Base-by-base conservation (phyloP, 2,113 vertebrate genomes). In the Corythornis madagascariensis region DNA sequence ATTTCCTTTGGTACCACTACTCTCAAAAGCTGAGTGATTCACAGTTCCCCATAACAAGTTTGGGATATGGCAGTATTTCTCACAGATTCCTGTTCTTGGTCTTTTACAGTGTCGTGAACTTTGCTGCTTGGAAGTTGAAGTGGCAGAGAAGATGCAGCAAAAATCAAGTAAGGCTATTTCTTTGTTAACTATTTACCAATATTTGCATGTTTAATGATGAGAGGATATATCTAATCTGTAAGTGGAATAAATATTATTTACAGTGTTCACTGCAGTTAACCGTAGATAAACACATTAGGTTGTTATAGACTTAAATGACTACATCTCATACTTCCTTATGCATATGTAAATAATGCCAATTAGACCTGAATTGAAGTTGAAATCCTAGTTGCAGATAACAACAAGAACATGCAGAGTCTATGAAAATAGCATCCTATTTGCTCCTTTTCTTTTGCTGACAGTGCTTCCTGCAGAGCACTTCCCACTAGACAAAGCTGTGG, bases 51-150 rank as follows among this genome's bases (percentile, higher is more conserved):
- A 0, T 56, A 48, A 43, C 0, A 0, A 47, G 21, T 6, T 19
- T 43, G 64, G 7, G 55, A 29, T 77, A 22, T 40, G 24, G 29
- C 3, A 5, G 38, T 24, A 31, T 82, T 72, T 75, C 21, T 81
- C 33, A 73, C 40, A 55, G 19, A 69, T 61, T 70, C 17, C 29
- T 38, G 1, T 53, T 82, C 40, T 45, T 24, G 89, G 53, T 81
- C 66, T 94, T 65, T 95, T 93, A 76, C 89, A 98, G 98, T 95
- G 97, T 74, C 97, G 98, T 48, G 97, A 98, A 86, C 77, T 98
- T 87, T 98, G 97, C 88, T 93, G 96, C 81, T 83, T 98, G 47
- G 97, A 98, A 89, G 96, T 98, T 75, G 96, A 94, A 22, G 95
- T 97, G 72, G 61, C 95, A 16, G 95, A 95, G 78, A 96, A 88